Evolutionary conservation across 2,888 invertebrate species (phyloP).

Genomic region (Cephalotes varians): DNA sequence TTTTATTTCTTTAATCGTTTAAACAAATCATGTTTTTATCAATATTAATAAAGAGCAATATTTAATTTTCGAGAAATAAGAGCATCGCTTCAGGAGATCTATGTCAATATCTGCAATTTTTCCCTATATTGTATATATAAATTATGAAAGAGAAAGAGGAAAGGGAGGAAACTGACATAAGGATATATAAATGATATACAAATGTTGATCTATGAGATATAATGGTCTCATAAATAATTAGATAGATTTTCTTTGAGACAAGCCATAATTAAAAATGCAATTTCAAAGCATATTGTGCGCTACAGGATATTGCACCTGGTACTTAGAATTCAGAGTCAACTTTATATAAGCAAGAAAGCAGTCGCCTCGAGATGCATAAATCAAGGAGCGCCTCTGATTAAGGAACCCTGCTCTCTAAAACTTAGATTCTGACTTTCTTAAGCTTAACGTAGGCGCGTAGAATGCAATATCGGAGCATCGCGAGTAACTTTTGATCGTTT

Average conservation of each 20-base stretch:
- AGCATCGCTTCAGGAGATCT: too few species aligned
- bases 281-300: constrained; percentile 11
- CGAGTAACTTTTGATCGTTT: constrained; percentile 47
- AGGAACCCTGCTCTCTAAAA: not conserved
- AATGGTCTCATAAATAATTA: not conserved
- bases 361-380: constrained; percentile 35
- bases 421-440: constrained; percentile 16
- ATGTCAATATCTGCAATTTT: too few species aligned
- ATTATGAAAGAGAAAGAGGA: not conserved
- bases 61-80: too few species aligned
- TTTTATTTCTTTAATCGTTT: too few species aligned
- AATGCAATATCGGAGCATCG: constrained; percentile 58
- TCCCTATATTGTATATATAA: not conserved
- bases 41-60: too few species aligned
- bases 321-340: constrained; percentile 22
- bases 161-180: not conserved
- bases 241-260: not conserved
- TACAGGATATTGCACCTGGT: constrained; percentile 29
- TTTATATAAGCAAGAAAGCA: constrained; percentile 33
- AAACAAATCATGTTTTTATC: too few species aligned
- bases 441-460: constrained; percentile 30
- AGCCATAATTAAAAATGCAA: constrained; percentile 20
- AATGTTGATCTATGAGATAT: not conserved
- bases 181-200: not conserved
- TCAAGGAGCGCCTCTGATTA: constrained; percentile 31